These are phyloP conservation scores for Xylota segnis DNA, from an alignment of 2,888 invertebrate genomes.

Conservation along the genomic window DNA sequence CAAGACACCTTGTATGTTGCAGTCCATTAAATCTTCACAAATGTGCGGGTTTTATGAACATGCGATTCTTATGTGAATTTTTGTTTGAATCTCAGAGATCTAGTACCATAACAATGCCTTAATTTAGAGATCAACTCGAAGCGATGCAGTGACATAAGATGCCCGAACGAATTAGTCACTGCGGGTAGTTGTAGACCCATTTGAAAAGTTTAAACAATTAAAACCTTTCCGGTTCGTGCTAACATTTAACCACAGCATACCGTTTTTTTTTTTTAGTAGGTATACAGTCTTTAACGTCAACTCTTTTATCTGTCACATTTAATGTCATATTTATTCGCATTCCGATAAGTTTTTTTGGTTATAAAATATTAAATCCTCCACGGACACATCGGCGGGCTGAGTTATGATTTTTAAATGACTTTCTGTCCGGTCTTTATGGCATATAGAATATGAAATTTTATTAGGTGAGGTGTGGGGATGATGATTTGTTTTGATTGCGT, in stretches of 20 bases:
- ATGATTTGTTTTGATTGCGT: conserved; percentile 28
- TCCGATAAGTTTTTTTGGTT: conserved; percentile 9
- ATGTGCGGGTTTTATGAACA: too few species aligned
- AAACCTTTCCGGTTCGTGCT: background rate
- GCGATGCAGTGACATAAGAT: too few species aligned
- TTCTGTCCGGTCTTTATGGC: background rate
- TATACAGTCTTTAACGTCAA: background rate
- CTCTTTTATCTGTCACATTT: background rate
- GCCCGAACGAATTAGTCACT: background rate
- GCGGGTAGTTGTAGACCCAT: background rate
- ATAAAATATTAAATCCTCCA: conserved; percentile 27
- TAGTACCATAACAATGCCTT: too few species aligned
- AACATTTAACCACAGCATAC: background rate
- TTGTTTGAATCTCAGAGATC: too few species aligned
- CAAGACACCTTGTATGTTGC: too few species aligned
- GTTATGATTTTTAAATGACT: conserved; percentile 26
- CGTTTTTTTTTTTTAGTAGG: background rate
- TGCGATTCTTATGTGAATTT: too few species aligned
- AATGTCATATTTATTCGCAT: background rate
- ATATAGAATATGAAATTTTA: background rate
- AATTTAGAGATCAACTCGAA: too few species aligned
- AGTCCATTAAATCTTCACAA: too few species aligned
- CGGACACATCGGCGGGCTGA: background rate
- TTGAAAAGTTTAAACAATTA: background rate
- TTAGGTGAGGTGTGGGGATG: background rate